Percentiles rank a stretch among this genome's conserved stretches.
These are phyloP conservation scores for Acanthacorydalis orientalis DNA, from an alignment of 2,888 invertebrate species.

Conservation along the genomic window DNA sequence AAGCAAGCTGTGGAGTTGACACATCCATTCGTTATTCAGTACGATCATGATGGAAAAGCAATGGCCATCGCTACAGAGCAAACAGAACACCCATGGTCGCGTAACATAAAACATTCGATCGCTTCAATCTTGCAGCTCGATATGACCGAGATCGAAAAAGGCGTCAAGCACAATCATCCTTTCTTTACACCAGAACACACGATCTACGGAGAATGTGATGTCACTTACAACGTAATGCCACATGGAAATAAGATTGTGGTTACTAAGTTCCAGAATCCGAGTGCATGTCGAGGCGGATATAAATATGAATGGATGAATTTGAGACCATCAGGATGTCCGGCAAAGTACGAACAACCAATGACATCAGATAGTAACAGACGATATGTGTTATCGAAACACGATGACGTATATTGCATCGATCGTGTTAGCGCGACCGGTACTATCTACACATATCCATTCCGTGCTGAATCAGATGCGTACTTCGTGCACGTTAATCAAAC, in stretches of 20 bases:
- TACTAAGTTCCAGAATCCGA: constrained; percentile 19
- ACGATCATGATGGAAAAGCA: constrained; percentile 16
- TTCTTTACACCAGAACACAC: constrained; percentile 21
- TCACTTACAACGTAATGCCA: constrained; percentile 19
- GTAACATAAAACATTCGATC: constrained; percentile 26
- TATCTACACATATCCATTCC: constrained; percentile 15
- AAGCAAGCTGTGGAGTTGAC: constrained; percentile 13
- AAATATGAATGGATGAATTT: no score
- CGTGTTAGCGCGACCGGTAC: constrained; percentile 15
- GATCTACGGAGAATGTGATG: constrained; percentile 21
- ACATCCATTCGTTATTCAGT: constrained; percentile 14
- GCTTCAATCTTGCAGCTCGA: constrained; percentile 26
- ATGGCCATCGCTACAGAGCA: constrained; percentile 17
- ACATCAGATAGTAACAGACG: constrained; percentile 14
- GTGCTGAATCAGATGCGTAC: constrained; percentile 19
- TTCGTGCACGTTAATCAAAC: constrained; percentile 25
- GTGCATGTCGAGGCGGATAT: constrained; percentile 13
- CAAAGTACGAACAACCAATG: constrained; percentile 16
- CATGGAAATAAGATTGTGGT: constrained; percentile 15
- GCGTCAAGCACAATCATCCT: constrained; percentile 14
- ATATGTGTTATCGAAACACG: constrained; percentile 12
- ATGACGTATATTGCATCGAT: constrained; percentile 12
- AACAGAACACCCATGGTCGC: constrained; percentile 21
- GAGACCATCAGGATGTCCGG: no score
- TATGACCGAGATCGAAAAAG: constrained; percentile 13